Conservation (phyloP, 23 tunicate species). For the Trididemnum miniatum region DNA sequence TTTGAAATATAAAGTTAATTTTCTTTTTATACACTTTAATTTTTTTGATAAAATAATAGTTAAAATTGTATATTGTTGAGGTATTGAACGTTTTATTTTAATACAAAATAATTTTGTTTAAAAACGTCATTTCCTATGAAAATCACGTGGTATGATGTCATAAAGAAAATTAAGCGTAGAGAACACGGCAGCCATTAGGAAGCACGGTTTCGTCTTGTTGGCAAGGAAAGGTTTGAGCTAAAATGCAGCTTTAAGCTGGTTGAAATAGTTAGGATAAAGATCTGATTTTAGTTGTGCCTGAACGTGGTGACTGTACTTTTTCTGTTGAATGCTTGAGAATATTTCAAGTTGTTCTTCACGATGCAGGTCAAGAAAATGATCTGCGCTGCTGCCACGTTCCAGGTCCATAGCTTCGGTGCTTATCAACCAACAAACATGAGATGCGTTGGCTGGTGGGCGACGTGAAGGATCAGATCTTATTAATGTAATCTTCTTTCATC, state of each 20-base stretch:
- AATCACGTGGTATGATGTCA: neutral
- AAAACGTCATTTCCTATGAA: constrained; percentile 9
- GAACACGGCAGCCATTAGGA: neutral
- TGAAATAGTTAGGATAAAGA: neutral
- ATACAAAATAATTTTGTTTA: too few relatives aligned
- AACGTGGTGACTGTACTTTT: constrained; percentile 26
- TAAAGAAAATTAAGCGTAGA: neutral
- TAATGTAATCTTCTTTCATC: constrained; percentile 61
- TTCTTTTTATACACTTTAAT: too few relatives aligned
- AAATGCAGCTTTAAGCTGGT: neutral
- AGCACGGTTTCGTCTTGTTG: neutral
- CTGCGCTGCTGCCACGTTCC: constrained; percentile 48
- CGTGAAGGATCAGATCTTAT: constrained; percentile 59
- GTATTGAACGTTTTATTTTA: too few relatives aligned
- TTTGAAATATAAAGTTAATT: too few relatives aligned
- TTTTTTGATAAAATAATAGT: too few relatives aligned
- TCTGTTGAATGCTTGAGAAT: constrained; percentile 10
- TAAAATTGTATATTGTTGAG: too few relatives aligned
- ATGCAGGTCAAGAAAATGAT: constrained; percentile 35
- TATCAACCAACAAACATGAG: constrained; percentile 39
- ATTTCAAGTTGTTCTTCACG: constrained; percentile 16
- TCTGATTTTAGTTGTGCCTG: constrained; percentile 38
- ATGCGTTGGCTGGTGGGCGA: constrained; percentile 70
- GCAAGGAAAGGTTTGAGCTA: neutral
- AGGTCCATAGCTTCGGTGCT: constrained; percentile 31